Evolutionary conservation across 1,140 invertebrate species (phyloP), one percentile per base, ranked within the genome.

Genomic region (Mycetomoellerius zeteki): DNA sequence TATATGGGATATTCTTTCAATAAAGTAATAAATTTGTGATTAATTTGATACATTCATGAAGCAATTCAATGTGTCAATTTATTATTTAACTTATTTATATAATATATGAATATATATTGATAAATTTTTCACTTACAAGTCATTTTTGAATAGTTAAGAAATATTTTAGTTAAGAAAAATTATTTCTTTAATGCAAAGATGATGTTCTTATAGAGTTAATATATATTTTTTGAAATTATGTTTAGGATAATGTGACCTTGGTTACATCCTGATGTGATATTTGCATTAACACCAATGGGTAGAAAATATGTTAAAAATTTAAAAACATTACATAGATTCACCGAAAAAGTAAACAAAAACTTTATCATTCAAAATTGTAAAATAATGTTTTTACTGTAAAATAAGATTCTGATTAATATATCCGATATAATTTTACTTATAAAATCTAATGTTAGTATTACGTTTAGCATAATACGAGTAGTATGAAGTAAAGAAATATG

Each of bases 261-360:
- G 96, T 92, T 96, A 4, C 96, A 96, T 86, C 90, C 93, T 1
- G 93, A 96, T 21, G 80, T 95, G 1, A 86, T 97, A 0, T 97
- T 96, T 89, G 92, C 94, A 43, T 90, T 95, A n/a, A n/a, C n/a
- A n/a, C n/a, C n/a, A 3, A 73, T 89, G 65, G 96, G 96, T 1
- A 94, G 94, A 86, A 91, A 94, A 76, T 96, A 97, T 84, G 94
- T 96, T 16, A 93, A 95, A 89, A 95, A 96, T 27, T 91, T 98
- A 2, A 94, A 96, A 69, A 94, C 97, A 60, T 94, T 99, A 37
- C 97, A 98, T 89, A 94, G 94, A 19, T 98, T 98, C 86, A 97
- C 94, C 8, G 96, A 94, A 93, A 96, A 91, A 90, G 97, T 97
- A 12, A 96, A 96, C 62, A n/a, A 71, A 37, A n/a, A 33, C 7